These are phyloP conservation scores for Macropodus opercularis DNA, from an alignment of 2,797 vertebrate species.

Conservation along the genomic window DNA sequence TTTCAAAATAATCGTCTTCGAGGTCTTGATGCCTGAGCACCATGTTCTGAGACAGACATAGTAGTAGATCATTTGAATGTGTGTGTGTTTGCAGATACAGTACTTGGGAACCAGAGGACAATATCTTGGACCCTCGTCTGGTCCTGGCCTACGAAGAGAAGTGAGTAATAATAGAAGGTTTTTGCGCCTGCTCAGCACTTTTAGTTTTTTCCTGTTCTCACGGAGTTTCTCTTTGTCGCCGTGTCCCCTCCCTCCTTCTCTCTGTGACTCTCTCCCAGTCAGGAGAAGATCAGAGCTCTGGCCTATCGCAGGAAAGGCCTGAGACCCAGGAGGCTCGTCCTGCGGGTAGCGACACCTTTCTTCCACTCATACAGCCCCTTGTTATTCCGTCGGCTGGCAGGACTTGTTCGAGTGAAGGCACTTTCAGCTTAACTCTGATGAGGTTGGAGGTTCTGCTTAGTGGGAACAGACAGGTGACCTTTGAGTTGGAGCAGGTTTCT, in stretches of 20 bases:
- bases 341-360: slow-evolving; percentile 86
- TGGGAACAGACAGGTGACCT: not conserved
- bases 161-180: slow-evolving; percentile 80
- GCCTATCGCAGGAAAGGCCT: slow-evolving; percentile 96
- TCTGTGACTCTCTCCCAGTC: slow-evolving; percentile 77
- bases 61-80: not conserved
- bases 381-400: slow-evolving; percentile 1
- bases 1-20: not conserved
- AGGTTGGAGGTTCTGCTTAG: not conserved
- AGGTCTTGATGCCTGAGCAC: not conserved
- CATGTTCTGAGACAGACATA: not conserved
- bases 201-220: slow-evolving; percentile 12
- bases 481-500: not conserved
- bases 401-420: not conserved
- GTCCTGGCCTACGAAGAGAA: slow-evolving; percentile 97
- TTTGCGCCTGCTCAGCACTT: slow-evolving; percentile 6
- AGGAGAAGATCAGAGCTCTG: slow-evolving; percentile 92
- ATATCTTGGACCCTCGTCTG: slow-evolving; percentile 96
- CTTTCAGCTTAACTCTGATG: not conserved
- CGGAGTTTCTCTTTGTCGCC: slow-evolving; percentile 14
- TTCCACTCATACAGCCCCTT: slow-evolving; percentile 9
- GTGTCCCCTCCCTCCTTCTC: slow-evolving; percentile 3
- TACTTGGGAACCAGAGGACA: slow-evolving; percentile 98
- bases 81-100: slow-evolving; percentile 88
- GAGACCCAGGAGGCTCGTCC: slow-evolving; percentile 91